These are phyloP conservation scores for Rhadinocentrus ornatus DNA, from an alignment of 2,797 vertebrate genomes.

Conservation along the genomic window DNA sequence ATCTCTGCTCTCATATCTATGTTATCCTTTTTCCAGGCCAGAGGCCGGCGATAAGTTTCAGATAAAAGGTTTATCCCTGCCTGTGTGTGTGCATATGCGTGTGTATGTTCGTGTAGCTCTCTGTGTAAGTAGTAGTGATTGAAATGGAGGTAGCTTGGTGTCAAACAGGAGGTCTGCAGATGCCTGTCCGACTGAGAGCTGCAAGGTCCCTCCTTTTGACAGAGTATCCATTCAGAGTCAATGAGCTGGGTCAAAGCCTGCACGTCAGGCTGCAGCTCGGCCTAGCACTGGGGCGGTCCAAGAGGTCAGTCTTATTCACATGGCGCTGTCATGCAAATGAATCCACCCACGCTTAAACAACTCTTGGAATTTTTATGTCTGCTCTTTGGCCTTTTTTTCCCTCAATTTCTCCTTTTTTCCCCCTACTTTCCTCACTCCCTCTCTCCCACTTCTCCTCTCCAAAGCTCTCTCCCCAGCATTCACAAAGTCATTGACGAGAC, in stretches of 20 bases:
- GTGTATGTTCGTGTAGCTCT: conserved; percentile 6
- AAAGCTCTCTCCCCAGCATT: conserved; percentile 86
- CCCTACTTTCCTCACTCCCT: conserved; percentile 56
- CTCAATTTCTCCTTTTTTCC: conserved; percentile 53
- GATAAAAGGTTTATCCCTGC: conserved; percentile 13
- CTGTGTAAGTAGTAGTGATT: conserved; percentile 27
- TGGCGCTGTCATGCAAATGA: conserved; percentile 98
- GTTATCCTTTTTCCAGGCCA: conserved; percentile 27
- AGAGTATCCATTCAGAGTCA: conserved; percentile 99
- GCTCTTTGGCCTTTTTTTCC: conserved; percentile 87
- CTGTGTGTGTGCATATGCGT: conserved; percentile 18
- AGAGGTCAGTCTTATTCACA: conserved; percentile 96
- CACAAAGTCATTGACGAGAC: conserved; percentile 99
- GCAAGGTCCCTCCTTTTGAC: conserved; percentile 93
- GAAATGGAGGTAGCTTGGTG: conserved; percentile 73
- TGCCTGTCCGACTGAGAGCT: conserved; percentile 88
- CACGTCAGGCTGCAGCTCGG: conserved; percentile 96
- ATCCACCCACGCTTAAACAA: conserved; percentile 96
- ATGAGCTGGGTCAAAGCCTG: conserved; percentile 97
- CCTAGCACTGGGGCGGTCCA: conserved; percentile 95
- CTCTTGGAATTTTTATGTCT: conserved; percentile 99
- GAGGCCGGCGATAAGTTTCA: conserved; percentile 54
- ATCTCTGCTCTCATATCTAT: conserved; percentile 20
- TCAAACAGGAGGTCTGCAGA: conserved; percentile 95
- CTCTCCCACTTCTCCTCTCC: conserved; percentile 69